Evolutionary conservation across 2,797 vertebrate genomes (phyloP).

Genomic region (Poeciliopsis paucimaculata): DNA sequence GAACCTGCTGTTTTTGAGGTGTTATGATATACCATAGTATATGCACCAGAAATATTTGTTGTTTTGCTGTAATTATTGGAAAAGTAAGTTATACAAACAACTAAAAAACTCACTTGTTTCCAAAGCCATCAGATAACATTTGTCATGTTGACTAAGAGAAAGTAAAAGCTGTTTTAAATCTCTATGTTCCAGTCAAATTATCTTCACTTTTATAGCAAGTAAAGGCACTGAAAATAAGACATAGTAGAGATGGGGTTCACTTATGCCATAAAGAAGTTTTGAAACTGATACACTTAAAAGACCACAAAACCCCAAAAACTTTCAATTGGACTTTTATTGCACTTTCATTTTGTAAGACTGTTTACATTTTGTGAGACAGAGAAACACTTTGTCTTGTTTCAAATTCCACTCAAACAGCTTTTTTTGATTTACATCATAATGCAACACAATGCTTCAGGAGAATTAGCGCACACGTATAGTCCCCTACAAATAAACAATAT

Average conservation of each 20-base stretch:
- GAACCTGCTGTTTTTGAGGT: conserved; percentile 29
- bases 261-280: neutral
- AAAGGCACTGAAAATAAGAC: neutral
- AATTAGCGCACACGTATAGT: neutral
- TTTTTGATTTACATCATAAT: neutral
- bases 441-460: neutral
- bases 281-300: neutral
- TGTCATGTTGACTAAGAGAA: neutral
- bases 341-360: neutral
- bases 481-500: neutral
- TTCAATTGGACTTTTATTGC: neutral
- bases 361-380: neutral
- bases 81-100: no score
- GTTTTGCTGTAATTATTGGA: no score
- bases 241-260: neutral
- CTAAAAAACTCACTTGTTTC: neutral
- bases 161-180: neutral
- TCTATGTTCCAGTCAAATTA: neutral
- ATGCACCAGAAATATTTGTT: no score
- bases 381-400: neutral
- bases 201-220: no score
- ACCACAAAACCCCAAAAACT: neutral
- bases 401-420: neutral
- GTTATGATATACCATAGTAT: neutral
- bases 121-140: neutral